Base-by-base conservation (phyloP, 1,140 invertebrate genomes). In the Zophobas morio region DNA sequence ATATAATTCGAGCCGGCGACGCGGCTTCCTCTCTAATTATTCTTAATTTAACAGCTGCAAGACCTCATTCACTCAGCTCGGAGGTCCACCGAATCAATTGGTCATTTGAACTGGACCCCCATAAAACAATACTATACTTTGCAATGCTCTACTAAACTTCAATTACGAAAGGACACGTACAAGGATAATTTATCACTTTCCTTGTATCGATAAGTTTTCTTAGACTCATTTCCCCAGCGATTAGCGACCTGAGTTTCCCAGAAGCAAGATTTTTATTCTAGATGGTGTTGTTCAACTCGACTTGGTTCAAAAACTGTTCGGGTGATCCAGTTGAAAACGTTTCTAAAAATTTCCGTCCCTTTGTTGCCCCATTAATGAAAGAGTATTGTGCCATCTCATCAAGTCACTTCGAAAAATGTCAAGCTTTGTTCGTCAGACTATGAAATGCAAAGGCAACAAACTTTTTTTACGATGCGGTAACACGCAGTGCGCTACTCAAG, bases 31-130 rank as follows among this genome's bases (percentile, higher is more conserved):
- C 60, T 66, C 60, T 66, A 66, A 66, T 66, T 66, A 42, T 66
- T 66, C 60, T 66, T 66, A 66, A 66, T 66, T 66, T 66, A 66
- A 32, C 60, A 66, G 60, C 60, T 66, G 60, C 60, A 66, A 63
- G 60, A 42, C 60, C 37, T 66, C 57, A 63, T 63, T 63, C 60
- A 66, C 39, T 42, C 60, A 42, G 6, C 36, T 42, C 60, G 40
- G 42, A 51, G 37, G 60, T 66, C 60, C 60, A 63, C 57, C 35
- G 33, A 47, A 66, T 66, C 60, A 66, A 66, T 47, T 66, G 60
- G 60, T 66, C 60, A 66, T 51, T 51, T 20, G 49, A 51, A 51
- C 49, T 51, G 3, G 20, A 51, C 4, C 20, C 49, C 49, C 49
- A 51, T 51, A 51, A 51, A 51, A 51, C 49, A 51, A 51, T 51